These are phyloP conservation scores for Rhipidura dahli DNA, from an alignment of 2,113 vertebrate species.

Conservation along the genomic window DNA sequence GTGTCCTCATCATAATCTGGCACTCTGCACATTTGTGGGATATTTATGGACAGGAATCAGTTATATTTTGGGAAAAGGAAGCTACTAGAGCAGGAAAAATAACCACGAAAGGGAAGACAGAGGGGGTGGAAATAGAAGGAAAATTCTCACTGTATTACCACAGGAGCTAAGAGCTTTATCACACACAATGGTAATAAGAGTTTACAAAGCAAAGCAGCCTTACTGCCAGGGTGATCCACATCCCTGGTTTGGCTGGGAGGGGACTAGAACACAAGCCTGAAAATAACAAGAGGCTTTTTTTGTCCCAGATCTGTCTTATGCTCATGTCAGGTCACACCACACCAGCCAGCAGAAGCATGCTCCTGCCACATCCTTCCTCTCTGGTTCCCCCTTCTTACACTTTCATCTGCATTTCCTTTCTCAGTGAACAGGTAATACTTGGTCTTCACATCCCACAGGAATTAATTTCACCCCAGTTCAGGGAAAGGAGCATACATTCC, in stretches of 20 bases:
- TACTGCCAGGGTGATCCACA: rapidly evolving
- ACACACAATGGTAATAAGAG: background rate
- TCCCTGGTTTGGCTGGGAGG: background rate
- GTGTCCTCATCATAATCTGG: background rate
- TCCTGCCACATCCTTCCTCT: background rate
- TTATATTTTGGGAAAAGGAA: background rate
- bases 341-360: background rate
- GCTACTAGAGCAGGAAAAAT: background rate
- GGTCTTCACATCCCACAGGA: background rate
- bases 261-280: background rate
- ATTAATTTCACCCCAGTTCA: background rate
- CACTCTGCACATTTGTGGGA: background rate
- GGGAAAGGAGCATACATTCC: background rate
- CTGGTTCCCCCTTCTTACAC: background rate
- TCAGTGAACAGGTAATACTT: background rate
- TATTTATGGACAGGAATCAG: constrained; percentile 5
- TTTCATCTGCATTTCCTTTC: background rate
- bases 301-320: background rate
- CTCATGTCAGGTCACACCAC: rapidly evolving
- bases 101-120: background rate
- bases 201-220: background rate
- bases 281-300: background rate
- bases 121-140: background rate
- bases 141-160: background rate
- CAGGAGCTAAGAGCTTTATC: background rate